A percentile compares a stretch with the other conserved stretches of the same genome.
Evolutionary conservation across 2,888 invertebrate genomes (phyloP).

Genomic region (Homarus gammarus): DNA sequence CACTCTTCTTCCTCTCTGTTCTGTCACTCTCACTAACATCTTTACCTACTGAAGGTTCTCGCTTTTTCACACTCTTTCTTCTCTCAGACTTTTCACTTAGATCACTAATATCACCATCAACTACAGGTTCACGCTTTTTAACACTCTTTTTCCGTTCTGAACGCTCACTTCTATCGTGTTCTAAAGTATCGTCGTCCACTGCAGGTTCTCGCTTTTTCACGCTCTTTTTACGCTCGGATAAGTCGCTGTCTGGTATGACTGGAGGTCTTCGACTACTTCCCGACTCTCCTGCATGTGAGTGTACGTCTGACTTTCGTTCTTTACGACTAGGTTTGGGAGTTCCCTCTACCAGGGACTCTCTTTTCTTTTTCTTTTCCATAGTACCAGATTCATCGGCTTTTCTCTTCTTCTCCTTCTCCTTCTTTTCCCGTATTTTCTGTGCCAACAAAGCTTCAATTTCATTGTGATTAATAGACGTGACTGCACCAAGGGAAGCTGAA

Average conservation of each 20-base stretch:
- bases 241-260: constrained; percentile 33
- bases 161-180: constrained; percentile 24
- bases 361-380: constrained; percentile 62
- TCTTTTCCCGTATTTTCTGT: constrained; percentile 52
- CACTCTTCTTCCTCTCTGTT: constrained; percentile 54
- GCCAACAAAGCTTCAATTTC: constrained; percentile 65
- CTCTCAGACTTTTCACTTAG: constrained; percentile 64
- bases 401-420: constrained; percentile 59
- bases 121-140: constrained; percentile 56
- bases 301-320: constrained; percentile 34
- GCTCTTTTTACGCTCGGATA: constrained; percentile 57
- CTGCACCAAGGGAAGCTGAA: constrained; percentile 69
- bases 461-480: constrained; percentile 42
- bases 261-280: constrained; percentile 44
- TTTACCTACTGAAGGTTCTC: constrained; percentile 47
- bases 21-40: constrained; percentile 61
- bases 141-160: constrained; percentile 49
- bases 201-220: constrained; percentile 41
- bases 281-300: constrained; percentile 4
- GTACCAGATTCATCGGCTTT: constrained; percentile 51
- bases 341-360: constrained; percentile 47
- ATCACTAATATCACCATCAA: constrained; percentile 62
- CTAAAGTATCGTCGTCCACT: constrained; percentile 12
- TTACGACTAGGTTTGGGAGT: constrained; percentile 47
- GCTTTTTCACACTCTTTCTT: constrained; percentile 59